Evolutionary conservation across 1,140 invertebrate species (phyloP), one percentile per base, ranked within the genome.

Genomic region (Dryas iulia): DNA sequence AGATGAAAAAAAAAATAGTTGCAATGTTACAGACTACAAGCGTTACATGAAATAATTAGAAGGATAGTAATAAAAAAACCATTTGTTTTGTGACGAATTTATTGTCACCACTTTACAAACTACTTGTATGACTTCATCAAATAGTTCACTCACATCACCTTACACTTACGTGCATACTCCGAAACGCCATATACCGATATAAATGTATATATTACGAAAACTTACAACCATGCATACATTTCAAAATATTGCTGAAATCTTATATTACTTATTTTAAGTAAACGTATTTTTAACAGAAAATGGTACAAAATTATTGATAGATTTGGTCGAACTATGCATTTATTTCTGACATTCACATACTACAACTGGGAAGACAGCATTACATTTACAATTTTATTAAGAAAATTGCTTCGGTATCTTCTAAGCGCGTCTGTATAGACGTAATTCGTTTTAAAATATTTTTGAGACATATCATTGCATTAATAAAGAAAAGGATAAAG

Each of bases 121-220:
- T 61, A 28, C 23, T 31, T 23, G 39, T 28, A 53, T 61, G 24
- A 61, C 35, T 47, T 62, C 39, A 52, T n/a, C n/a, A n/a, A n/a
- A n/a, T n/a, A n/a, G n/a, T n/a, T n/a, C 39, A 39, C 25, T 52
- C 59, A 61, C 59, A 62, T 52, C 28, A 47, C 39, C 14, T 14
- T 8, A 47, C 21, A 21, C 7, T 7, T 14, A 39, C n/a, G 1
- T 18, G 14, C 35, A 39, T n/a, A 18, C 7, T 6, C n/a, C 4
- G n/a, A 39, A 39, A 39, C 35, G 6, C 35, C 14, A 14, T 18
- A 39, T 39, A 6, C 35, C 35, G 10, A 47, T 47, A 18, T 18
- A 10, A 47, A 47, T 47, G 14, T 18, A 47, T 6, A 47, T 47
- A 47, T 47, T 47, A 39, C 12, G 14, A 18, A 14, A 47, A 47